Conservation (phyloP, 2,113 vertebrate species). For the Natator depressus region DNA sequence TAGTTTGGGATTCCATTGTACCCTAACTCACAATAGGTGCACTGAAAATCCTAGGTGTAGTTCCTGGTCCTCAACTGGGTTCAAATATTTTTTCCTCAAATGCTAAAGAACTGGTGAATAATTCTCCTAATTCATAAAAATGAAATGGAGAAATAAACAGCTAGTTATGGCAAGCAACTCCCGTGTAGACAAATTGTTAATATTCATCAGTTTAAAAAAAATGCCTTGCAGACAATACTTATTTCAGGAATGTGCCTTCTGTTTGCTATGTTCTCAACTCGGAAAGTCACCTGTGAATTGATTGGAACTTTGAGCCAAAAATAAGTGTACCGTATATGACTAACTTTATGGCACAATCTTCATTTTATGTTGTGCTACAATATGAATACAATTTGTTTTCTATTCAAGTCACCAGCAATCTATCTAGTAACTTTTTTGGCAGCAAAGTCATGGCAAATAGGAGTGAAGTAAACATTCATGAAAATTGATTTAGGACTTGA, state of each 20-base stretch:
- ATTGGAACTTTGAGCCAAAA: not conserved
- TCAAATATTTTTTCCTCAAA: not conserved
- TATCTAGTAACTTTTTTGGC: not conserved
- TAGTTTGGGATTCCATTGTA: not conserved
- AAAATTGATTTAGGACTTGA: not conserved
- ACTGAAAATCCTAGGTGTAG: not conserved
- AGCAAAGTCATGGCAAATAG: not conserved
- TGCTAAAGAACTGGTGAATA: not conserved
- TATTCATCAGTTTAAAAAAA: not conserved
- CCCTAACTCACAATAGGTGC: not conserved
- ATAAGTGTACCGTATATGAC: not conserved
- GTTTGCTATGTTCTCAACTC: not conserved
- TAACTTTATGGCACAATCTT: not conserved
- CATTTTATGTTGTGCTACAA: not conserved
- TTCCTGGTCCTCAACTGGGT: fast-evolving
- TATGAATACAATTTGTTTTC: not conserved
- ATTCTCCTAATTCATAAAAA: not conserved
- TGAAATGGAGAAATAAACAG: not conserved
- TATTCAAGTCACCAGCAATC: not conserved
- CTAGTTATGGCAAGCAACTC: not conserved
- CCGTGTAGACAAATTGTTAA: fast-evolving
- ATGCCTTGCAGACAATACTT: not conserved
- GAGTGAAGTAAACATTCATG: not conserved
- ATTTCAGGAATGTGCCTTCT: not conserved
- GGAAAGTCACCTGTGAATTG: not conserved